Base-by-base conservation (phyloP, 2,888 invertebrate species). In the Drosophila koepferae region DNA sequence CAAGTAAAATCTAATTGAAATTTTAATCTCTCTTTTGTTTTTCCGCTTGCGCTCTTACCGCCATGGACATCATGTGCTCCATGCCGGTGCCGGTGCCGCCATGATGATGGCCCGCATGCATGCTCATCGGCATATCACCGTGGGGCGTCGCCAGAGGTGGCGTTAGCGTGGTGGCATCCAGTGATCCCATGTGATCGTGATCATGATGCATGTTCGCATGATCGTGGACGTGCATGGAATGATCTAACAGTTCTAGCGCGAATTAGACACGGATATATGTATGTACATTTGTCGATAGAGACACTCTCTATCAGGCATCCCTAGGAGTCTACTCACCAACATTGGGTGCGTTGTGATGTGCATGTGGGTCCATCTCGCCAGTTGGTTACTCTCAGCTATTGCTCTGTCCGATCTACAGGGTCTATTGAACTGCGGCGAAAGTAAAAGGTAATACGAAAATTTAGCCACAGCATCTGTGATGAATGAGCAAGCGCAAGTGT, bases 31-130 rank as follows among this genome's bases (percentile, higher is more conserved):
- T 36, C 8, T 53, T 53, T 8, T 7, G 3, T 1, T 34, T 14
- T 16, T 36, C 2, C 18, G 31, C 9, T 31, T 28, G 28, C 9
- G 3, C 9, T 82, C 89, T 82, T 80, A 93, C 93, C 84, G 93
- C 90, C 93, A 93, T 93, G 16, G 92, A 92, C 93, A 93, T 93
- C 91, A 92, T 92, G 80, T 93, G 93, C 69, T 92, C 87, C 90
- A 93, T 86, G 54, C 86, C 88, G 16, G 84, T 85, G 48, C 80
- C 80, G 4, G 87, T 82, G 16, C 60, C 71, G 18, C 60, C 71
- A 41, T 88, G 81, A 54, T 80, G 74, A 67, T 87, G 86, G 9
- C 55, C 59, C 8, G 70, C 78, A 63, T 82, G 84, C 54, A 70
- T 49, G 23, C 72, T 18, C 40, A 55, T 49, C 28, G 65, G 64